Evolutionary conservation across 1,140 invertebrate species (phyloP).

Genomic region (Drosophila triauraria): DNA sequence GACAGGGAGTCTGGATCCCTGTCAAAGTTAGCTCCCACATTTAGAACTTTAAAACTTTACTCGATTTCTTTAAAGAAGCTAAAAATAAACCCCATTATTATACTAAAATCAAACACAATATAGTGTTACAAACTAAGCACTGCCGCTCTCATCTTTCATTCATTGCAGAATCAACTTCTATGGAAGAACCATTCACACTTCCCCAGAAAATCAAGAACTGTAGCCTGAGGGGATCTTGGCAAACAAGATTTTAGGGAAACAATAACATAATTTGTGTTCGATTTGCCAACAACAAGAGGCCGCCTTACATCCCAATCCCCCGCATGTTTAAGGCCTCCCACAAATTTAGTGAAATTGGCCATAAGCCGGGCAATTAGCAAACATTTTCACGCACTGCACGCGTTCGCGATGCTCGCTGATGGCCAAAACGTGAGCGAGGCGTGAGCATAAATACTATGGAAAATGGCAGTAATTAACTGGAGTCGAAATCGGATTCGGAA

Average conservation of each 20-base stretch:
- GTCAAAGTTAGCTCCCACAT: too few species aligned
- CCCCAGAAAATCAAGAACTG: conserved; percentile 7
- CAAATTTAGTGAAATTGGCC: conserved; percentile 63
- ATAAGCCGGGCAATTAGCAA: conserved; percentile 77
- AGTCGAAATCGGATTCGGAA: conserved; percentile 47
- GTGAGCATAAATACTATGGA: conserved; percentile 81
- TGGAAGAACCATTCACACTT: conserved; percentile 15
- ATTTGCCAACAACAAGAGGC: conserved; percentile 4
- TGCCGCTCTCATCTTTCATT: conserved; percentile 1
- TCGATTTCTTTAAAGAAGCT: background rate
- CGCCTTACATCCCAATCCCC: background rate
- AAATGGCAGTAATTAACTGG: conserved; percentile 79
- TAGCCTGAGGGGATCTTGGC: conserved; percentile 2
- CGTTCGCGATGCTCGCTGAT: conserved; percentile 54
- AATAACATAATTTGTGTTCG: conserved; percentile 49
- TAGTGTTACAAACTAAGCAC: background rate
- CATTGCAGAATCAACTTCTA: background rate
- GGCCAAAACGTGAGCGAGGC: conserved; percentile 80
- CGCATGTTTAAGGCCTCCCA: conserved; percentile 34
- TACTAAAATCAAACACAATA: conserved; percentile 1
- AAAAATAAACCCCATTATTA: background rate
- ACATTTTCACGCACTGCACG: conserved; percentile 73
- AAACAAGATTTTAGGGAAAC: conserved; percentile 32
- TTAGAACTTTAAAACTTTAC: background rate
- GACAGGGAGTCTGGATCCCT: too few species aligned